Percentiles rank a stretch among this genome's conserved stretches.
These are phyloP conservation scores for Drosophila insularis DNA, from an alignment of 1,140 invertebrate species.

Conservation along the genomic window DNA sequence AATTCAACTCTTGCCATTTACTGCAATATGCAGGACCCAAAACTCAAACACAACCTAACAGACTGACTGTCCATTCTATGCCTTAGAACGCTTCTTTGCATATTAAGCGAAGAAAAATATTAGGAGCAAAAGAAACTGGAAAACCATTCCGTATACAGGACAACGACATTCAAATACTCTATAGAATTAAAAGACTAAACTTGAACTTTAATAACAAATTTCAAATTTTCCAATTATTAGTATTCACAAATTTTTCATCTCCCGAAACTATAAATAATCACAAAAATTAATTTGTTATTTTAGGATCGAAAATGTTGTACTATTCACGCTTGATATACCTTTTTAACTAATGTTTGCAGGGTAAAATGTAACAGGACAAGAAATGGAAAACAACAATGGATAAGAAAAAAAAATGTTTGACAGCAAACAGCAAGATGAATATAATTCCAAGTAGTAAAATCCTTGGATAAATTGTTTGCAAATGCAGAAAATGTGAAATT, in stretches of 20 bases:
- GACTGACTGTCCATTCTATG: slow-evolving; percentile 20
- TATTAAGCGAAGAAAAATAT: slow-evolving; percentile 51
- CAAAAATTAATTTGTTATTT: background rate
- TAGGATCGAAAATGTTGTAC: no score
- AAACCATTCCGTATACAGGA: background rate
- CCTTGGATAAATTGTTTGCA: slow-evolving; percentile 4
- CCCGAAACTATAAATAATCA: background rate
- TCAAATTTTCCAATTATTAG: no score
- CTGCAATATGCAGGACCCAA: slow-evolving; percentile 1
- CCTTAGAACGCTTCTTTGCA: slow-evolving; percentile 22
- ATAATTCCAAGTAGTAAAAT: background rate
- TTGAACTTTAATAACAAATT: no score
- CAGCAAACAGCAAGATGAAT: background rate
- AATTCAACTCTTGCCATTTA: slow-evolving; percentile 28
- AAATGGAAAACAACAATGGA: background rate
- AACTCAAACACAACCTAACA: slow-evolving; percentile 2
- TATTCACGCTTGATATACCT: background rate
- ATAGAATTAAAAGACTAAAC: background rate
- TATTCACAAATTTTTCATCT: no score
- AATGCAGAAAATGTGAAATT: background rate
- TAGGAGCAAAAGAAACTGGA: slow-evolving; percentile 29
- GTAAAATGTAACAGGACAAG: background rate
- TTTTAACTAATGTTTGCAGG: background rate
- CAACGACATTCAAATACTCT: background rate
- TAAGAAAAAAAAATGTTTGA: background rate